Conservation (phyloP, 2,113 vertebrate species). For the Prunella fulvescens region DNA sequence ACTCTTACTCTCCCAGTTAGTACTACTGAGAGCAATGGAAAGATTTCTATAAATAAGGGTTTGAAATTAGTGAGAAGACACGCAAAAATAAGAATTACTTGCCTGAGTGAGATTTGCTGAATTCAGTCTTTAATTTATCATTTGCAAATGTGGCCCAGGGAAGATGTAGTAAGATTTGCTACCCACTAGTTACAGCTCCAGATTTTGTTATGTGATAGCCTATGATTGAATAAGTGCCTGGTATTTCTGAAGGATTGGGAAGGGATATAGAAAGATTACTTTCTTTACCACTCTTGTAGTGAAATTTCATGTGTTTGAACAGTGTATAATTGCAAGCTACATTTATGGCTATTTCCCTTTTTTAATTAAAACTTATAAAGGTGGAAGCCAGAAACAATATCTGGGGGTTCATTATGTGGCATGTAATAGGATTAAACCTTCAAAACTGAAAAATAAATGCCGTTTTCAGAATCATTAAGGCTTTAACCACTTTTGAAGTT, state of each 20-base stretch:
- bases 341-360: background rate
- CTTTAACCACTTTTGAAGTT: background rate
- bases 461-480: background rate
- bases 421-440: background rate
- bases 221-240: background rate
- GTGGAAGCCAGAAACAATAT: background rate
- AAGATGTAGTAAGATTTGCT: background rate
- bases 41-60: background rate
- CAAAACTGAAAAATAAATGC: background rate
- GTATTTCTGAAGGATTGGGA: background rate
- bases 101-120: background rate
- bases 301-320: background rate
- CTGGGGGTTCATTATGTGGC: background rate
- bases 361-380: background rate
- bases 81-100: background rate
- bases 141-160: background rate
- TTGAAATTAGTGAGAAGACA: background rate
- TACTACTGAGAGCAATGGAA: background rate
- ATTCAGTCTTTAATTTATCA: constrained; percentile 4
- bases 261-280: background rate
- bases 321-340: background rate
- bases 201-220: background rate
- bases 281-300: background rate
- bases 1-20: background rate
- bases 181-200: background rate